Evolutionary conservation across 2,797 vertebrate genomes (phyloP).

Genomic region (Scarus forsteni): DNA sequence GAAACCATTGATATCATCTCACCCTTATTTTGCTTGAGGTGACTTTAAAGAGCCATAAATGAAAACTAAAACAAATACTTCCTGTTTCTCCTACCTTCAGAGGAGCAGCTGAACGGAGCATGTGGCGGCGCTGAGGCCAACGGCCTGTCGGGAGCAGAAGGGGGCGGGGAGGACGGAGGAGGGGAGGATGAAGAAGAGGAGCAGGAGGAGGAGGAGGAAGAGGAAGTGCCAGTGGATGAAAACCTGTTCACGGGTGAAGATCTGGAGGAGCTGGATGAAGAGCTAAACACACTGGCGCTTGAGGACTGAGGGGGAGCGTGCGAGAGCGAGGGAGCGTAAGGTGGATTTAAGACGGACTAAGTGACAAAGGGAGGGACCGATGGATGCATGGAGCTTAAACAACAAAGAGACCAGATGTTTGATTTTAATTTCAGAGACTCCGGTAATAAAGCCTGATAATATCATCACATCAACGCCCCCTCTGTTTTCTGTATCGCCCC

Average conservation of each 20-base stretch:
- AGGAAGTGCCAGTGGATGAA: slow-evolving; percentile 96
- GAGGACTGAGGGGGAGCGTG: slow-evolving; percentile 80
- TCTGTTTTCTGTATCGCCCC: slow-evolving; percentile 37
- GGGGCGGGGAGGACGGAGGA: slow-evolving; percentile 67
- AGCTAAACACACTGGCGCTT: slow-evolving; percentile 94
- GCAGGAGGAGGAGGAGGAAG: slow-evolving; percentile 83
- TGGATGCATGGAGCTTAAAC: slow-evolving; percentile 67
- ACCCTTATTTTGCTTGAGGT: too few species aligned
- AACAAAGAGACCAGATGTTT: slow-evolving; percentile 62
- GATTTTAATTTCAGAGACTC: slow-evolving; percentile 78
- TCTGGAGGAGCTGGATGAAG: slow-evolving; percentile 97
- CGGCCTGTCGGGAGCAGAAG: slow-evolving; percentile 84
- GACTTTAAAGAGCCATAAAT: too few species aligned
- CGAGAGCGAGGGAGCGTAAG: background rate
- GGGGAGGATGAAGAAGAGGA: slow-evolving; percentile 67
- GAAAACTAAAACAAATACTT: background rate
- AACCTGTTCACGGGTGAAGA: slow-evolving; percentile 99
- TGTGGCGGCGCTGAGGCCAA: slow-evolving; percentile 92
- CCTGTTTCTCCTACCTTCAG: slow-evolving; percentile 67
- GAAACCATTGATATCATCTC: too few species aligned
- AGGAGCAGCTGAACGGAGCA: slow-evolving; percentile 92
- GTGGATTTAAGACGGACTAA: slow-evolving; percentile 44
- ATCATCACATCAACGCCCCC: slow-evolving; percentile 64
- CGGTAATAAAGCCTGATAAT: slow-evolving; percentile 75
- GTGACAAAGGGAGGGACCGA: slow-evolving; percentile 51